A percentile compares a stretch with the other conserved stretches of the same genome.
phyloP scores from a whole-genome alignment of 2,113 vertebrate species.

The Pelodiscus sinensis region DNA sequence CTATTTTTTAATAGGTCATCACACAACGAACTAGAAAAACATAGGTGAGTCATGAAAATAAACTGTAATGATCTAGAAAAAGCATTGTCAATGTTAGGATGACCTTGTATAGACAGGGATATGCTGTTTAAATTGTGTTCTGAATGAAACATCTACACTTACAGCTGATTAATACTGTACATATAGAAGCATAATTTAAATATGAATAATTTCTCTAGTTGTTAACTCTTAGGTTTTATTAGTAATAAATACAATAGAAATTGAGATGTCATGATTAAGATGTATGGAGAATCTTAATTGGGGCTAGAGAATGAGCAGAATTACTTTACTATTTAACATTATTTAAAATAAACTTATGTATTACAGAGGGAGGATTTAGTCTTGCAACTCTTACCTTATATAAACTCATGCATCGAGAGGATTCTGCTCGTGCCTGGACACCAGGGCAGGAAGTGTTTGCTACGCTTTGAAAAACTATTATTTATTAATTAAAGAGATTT shows the following conservation, averaged over 20 bases:
- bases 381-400: neutral
- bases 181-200: neutral
- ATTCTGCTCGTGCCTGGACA: neutral
- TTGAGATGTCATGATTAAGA: slow-evolving; percentile 11
- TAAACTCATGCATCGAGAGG: slow-evolving; percentile 3
- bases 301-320: neutral
- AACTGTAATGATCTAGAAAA: neutral
- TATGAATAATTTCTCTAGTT: neutral
- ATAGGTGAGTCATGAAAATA: slow-evolving; percentile 87
- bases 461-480: neutral
- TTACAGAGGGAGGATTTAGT: neutral
- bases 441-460: neutral
- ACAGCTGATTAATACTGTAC: neutral
- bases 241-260: slow-evolving; percentile 13
- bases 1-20: slow-evolving; percentile 90
- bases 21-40: slow-evolving; percentile 98
- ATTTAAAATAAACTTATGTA: slow-evolving; percentile 33
- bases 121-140: slow-evolving; percentile 6
- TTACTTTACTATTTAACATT: slow-evolving; percentile 50
- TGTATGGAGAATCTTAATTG: neutral
- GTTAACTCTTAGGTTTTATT: too few species aligned
- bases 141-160: neutral
- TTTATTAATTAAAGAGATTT: neutral
- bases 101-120: neutral
- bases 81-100: neutral